A percentile compares a stretch with the other conserved stretches of the same genome.
These are phyloP conservation scores for Lipophrys pholis DNA, from an alignment of 2,113 vertebrate species.

Conservation along the genomic window DNA sequence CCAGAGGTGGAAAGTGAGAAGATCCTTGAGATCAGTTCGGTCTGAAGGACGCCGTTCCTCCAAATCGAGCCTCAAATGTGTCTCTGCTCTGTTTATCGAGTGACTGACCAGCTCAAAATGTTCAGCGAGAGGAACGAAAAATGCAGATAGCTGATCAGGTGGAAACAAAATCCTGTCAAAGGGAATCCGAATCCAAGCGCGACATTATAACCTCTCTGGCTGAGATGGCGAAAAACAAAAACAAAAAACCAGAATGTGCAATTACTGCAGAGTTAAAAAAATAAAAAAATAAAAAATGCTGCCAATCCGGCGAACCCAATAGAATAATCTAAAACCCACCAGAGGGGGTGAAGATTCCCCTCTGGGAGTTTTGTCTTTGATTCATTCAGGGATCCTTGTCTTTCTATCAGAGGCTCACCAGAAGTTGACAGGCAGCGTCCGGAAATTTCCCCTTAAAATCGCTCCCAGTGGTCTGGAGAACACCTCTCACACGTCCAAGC, in stretches of 20 bases:
- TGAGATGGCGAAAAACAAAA: too few species aligned
- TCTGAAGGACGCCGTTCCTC: conserved; percentile 19
- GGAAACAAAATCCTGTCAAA: conserved; percentile 55
- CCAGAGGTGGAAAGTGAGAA: conserved; percentile 9
- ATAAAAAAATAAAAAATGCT: conserved; percentile 9
- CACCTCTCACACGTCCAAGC: too few species aligned
- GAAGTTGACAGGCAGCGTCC: conserved; percentile 40
- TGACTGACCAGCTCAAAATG: too few species aligned
- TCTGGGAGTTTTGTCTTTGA: conserved; percentile 35
- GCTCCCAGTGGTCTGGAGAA: conserved; percentile 51
- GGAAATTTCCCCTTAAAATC: conserved; percentile 66
- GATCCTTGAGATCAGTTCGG: conserved; percentile 25
- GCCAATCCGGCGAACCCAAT: conserved; percentile 9
- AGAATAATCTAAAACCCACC: conserved; percentile 7
- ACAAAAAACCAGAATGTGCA: conserved; percentile 38
- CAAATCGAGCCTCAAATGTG: too few species aligned
- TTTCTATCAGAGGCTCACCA: conserved; percentile 51
- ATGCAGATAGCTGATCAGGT: conserved; percentile 42
- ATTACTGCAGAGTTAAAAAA: conserved; percentile 18
- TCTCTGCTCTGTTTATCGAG: too few species aligned
- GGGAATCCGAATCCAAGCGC: conserved; percentile 44
- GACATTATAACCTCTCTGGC: conserved; percentile 29
- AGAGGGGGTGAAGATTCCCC: conserved; percentile 2
- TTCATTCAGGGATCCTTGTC: conserved; percentile 40
- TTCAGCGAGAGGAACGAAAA: not conserved